phyloP scores from a whole-genome alignment of 2,888 invertebrate genomes.

The Polyommatus icarus region DNA sequence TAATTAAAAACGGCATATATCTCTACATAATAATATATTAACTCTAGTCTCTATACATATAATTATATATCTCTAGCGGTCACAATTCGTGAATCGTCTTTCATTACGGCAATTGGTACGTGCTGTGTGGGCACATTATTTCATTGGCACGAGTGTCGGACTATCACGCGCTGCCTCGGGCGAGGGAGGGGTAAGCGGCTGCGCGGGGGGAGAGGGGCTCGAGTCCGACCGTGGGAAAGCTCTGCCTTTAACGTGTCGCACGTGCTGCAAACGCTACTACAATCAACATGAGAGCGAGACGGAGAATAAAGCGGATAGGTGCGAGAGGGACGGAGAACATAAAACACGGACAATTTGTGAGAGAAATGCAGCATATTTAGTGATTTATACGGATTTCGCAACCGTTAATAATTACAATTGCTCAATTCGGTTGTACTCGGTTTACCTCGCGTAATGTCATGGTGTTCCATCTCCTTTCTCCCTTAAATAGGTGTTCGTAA shows the following conservation, averaged over 20 bases:
- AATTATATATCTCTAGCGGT: neutral
- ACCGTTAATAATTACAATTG: conserved; percentile 4
- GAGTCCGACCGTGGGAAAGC: conserved; percentile 78
- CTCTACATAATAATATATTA: neutral
- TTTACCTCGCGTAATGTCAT: too few relatives aligned
- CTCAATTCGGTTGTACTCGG: neutral
- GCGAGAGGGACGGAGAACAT: conserved; percentile 50
- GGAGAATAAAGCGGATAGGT: conserved; percentile 40
- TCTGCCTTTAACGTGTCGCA: conserved; percentile 80
- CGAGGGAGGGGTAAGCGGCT: conserved; percentile 40
- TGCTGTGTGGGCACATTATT: conserved; percentile 75
- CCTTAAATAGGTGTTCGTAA: too few relatives aligned
- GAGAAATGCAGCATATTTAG: conserved; percentile 44
- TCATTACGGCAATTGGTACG: conserved; percentile 72
- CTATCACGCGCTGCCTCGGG: conserved; percentile 56
- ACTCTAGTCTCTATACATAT: neutral
- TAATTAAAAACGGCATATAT: neutral
- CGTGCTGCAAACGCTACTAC: conserved; percentile 74
- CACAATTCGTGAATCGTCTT: conserved; percentile 55
- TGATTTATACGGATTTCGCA: conserved; percentile 56
- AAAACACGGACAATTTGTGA: conserved; percentile 76
- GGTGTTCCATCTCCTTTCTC: too few relatives aligned
- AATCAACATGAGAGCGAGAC: conserved; percentile 58
- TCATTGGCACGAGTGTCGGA: conserved; percentile 70
- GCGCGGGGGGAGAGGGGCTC: conserved; percentile 48